Evolutionary conservation across 2,888 invertebrate species (phyloP).

Genomic region (Scelioninae gen. 2): DNA sequence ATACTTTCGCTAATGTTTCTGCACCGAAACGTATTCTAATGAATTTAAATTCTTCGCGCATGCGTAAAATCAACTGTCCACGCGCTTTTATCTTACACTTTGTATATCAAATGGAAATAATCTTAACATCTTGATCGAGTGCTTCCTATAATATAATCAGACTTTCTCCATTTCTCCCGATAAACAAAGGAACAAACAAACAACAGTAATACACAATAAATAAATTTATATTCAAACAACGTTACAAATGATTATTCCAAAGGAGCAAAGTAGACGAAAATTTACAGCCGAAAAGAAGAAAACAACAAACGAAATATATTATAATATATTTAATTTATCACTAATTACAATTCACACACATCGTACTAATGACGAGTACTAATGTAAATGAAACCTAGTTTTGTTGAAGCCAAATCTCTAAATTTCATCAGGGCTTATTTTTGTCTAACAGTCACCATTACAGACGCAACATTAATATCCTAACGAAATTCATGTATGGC

Average conservation of each 20-base stretch:
- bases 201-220: conserved; percentile 39
- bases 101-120: conserved; percentile 1
- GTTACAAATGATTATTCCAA: conserved; percentile 34
- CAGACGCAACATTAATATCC: conserved; percentile 39
- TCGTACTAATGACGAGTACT: conserved; percentile 45
- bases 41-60: conserved; percentile 40
- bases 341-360: conserved; percentile 54
- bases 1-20: conserved; percentile 44
- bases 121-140: conserved; percentile 8
- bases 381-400: conserved; percentile 26
- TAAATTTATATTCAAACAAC: conserved; percentile 50
- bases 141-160: conserved; percentile 10
- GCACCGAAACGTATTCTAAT: conserved; percentile 30
- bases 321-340: conserved; percentile 51
- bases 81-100: conserved; percentile 8
- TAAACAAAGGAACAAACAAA: conserved; percentile 34
- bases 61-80: conserved; percentile 35
- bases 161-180: conserved; percentile 6
- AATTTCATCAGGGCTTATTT: conserved; percentile 9
- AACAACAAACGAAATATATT: conserved; percentile 48
- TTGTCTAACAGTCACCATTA: conserved; percentile 28
- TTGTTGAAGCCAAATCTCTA: conserved; percentile 20
- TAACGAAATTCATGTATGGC: conserved; percentile 46
- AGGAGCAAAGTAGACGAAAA: conserved; percentile 23
- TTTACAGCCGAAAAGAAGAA: conserved; percentile 38